Conservation (phyloP, 2,888 invertebrate species). For the Drosophila atroscutellata region DNA sequence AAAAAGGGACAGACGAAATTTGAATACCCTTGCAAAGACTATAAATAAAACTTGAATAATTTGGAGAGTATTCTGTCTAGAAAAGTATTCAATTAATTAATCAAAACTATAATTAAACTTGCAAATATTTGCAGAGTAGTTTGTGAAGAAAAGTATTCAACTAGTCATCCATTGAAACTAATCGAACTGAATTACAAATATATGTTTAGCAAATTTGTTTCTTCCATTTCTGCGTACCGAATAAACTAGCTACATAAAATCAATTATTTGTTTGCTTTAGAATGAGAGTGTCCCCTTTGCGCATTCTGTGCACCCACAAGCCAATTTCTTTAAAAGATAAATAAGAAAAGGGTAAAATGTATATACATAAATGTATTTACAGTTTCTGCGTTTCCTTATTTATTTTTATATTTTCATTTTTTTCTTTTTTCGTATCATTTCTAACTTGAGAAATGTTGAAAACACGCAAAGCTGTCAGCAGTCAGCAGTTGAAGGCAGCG, state of each 20-base stretch:
- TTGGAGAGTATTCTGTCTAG: not conserved
- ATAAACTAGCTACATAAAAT: not conserved
- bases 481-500: constrained; percentile 21
- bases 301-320: constrained; percentile 56
- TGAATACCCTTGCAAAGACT: constrained; percentile 14
- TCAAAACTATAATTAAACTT: not conserved
- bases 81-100: not conserved
- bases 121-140: too few relatives aligned
- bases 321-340: constrained; percentile 29
- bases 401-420: constrained; percentile 10
- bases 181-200: not conserved
- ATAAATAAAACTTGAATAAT: not conserved
- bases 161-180: not conserved
- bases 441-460: constrained; percentile 57
- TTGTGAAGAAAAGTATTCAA: not conserved
- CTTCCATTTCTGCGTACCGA: not conserved
- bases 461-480: constrained; percentile 62
- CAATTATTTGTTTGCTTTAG: constrained; percentile 10
- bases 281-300: constrained; percentile 39
- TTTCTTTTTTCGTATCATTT: constrained; percentile 37
- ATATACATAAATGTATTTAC: constrained; percentile 71
- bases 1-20: constrained; percentile 9
- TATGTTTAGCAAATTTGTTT: not conserved
- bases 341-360: constrained; percentile 70
- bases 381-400: constrained; percentile 15